These are phyloP conservation scores for Nyctibius bracteatus DNA, from an alignment of 2,113 vertebrate species.

Conservation along the genomic window DNA sequence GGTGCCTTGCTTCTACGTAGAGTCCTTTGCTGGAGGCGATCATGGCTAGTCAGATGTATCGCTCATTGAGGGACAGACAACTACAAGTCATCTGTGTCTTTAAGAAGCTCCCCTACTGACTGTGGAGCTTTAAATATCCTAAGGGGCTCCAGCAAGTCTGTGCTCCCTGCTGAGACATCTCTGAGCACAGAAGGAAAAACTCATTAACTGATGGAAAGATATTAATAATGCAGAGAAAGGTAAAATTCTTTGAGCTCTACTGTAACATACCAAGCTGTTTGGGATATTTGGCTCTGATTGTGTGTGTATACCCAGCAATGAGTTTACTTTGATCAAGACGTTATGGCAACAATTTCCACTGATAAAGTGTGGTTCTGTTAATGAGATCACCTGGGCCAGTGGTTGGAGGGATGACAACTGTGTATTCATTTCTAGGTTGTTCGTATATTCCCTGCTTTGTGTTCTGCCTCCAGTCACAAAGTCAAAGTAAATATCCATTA, in stretches of 20 bases:
- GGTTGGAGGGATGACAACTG: not conserved
- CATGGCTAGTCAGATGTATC: not conserved
- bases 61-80: not conserved
- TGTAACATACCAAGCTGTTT: not conserved
- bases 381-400: constrained; percentile 34
- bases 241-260: not conserved
- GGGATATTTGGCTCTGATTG: not conserved
- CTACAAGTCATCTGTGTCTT: not conserved
- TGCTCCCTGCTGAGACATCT: not conserved
- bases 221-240: constrained; percentile 30
- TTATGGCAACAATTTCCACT: not conserved
- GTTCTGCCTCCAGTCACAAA: constrained; percentile 18
- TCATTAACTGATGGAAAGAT: not conserved
- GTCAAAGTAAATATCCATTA: constrained; percentile 40
- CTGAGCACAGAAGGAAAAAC: not conserved
- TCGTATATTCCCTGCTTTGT: not conserved
- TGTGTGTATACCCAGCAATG: not conserved
- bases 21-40: not conserved
- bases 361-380: not conserved
- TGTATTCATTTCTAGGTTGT: not conserved
- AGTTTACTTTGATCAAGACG: not conserved
- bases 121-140: not conserved
- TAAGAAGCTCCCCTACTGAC: not conserved
- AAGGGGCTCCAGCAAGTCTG: not conserved
- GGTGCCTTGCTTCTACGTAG: not conserved